phyloP scores from a whole-genome alignment of 2,797 vertebrate genomes.

The Vireo griseus region DNA sequence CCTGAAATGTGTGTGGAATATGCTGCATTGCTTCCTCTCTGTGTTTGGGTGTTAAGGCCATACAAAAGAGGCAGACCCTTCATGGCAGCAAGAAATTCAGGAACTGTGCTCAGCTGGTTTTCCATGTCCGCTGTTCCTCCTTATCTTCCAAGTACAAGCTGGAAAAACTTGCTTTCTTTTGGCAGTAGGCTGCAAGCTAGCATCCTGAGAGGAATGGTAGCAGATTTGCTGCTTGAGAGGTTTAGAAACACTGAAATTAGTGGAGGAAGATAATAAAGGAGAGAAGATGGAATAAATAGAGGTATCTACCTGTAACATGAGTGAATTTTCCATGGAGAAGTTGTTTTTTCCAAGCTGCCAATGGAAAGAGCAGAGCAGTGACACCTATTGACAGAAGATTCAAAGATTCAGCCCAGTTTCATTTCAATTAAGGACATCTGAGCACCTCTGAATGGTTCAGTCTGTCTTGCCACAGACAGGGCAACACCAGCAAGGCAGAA shows the following conservation, averaged over 20 bases:
- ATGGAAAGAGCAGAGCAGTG: neutral
- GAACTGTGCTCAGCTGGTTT: neutral
- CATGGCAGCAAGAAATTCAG: neutral
- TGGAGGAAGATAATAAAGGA: neutral
- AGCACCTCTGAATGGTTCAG: neutral
- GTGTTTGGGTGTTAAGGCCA: neutral
- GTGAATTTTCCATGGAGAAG: neutral
- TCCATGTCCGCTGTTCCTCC: neutral
- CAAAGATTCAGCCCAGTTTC: neutral
- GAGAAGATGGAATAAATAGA: neutral
- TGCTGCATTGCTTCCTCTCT: neutral
- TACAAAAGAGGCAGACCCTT: neutral
- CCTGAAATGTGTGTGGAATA: neutral
- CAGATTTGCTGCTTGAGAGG: neutral
- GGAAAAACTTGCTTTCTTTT: neutral
- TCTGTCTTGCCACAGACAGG: neutral
- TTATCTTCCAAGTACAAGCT: neutral
- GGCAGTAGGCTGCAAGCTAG: neutral
- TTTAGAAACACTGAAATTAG: neutral
- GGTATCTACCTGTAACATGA: neutral
- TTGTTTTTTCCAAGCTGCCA: neutral
- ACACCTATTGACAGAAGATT: neutral
- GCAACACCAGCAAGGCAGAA: neutral
- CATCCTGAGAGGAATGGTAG: neutral
- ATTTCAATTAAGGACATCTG: neutral